Evolutionary conservation across 1,140 invertebrate species (phyloP), one percentile per base, ranked within the genome.

Genomic region (Hyles euphorbiae): DNA sequence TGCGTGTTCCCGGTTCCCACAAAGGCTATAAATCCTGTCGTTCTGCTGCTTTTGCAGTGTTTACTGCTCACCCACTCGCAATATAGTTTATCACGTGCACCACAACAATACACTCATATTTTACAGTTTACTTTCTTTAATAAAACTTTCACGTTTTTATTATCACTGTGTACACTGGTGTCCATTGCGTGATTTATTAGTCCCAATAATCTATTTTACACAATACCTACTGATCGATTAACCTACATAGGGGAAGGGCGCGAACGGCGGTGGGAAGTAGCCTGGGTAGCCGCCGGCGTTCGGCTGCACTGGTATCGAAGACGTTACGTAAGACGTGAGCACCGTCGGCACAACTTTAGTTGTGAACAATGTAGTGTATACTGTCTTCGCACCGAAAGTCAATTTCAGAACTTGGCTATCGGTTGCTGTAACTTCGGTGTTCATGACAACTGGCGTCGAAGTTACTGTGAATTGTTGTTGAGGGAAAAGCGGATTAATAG

Each of bases 321-420:
- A 92, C 0, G 95, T 96, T 48, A 96, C 90, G 73, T 95, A 95
- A 10, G 94, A 95, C 3, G 96, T 97, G 22, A 96, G 70, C 51
- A 94, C 90, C 1, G 96, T 97, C 10, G 96, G 96, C 22, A 97
- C 93, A 12, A 97, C 93, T 64, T 91, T 93, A n/a, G 95, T 96
- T 0, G 94, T 95, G 74, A 93, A 97, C 33, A 97, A 86, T 0
- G 95, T 97, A 0, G 96, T 97, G 72, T 95, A 95, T 0, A 96
- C 94, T 0, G 96, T 96, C 74, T 96, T 95, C 22, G 96, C 96
- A 4, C 96, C 95, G 77, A 97, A 97, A 1, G 95, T 96, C 9
- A 97, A 85, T 76, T 96, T 96, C 12, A 97, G 82, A 12, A 97
- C 90, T 83, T 95, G 95, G 50, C 95, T 95, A 40, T 95, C 93